Conservation (phyloP, 2,113 vertebrate genomes). For the Engraulis encrasicolus region DNA sequence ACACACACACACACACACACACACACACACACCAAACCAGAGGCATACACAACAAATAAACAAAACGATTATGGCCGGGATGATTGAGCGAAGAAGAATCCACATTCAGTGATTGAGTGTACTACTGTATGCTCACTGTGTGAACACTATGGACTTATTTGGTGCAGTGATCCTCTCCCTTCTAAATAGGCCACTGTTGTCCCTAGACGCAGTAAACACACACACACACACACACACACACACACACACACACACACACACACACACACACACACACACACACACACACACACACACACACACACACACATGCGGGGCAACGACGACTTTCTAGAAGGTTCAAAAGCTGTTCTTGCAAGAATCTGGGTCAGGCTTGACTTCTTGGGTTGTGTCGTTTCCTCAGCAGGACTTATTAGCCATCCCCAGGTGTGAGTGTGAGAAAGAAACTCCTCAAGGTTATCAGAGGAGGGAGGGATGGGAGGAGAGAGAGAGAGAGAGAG, state of each 20-base stretch:
- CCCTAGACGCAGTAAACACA: slow-evolving; percentile 31
- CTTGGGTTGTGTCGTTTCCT: slow-evolving; percentile 22
- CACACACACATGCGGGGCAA: too few species aligned
- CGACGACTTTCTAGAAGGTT: slow-evolving; percentile 23
- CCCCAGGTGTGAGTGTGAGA: slow-evolving; percentile 12
- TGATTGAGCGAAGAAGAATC: neutral
- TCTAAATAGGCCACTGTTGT: slow-evolving; percentile 57
- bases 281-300: slow-evolving; percentile 4
- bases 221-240: slow-evolving; percentile 9
- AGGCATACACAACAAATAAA: neutral
- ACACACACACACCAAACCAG: neutral
- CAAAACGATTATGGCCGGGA: neutral
- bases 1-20: too few species aligned
- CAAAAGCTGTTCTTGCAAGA: slow-evolving; percentile 30
- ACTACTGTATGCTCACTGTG: neutral
- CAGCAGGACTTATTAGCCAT: slow-evolving; percentile 24
- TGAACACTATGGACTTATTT: slow-evolving; percentile 12
- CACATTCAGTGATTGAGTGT: neutral
- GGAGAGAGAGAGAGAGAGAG: neutral
- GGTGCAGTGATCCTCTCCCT: slow-evolving; percentile 33
- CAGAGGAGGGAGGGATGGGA: neutral
- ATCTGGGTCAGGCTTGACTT: slow-evolving; percentile 49
- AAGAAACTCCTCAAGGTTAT: slow-evolving; percentile 41
- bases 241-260: slow-evolving; percentile 22
- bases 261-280: slow-evolving; percentile 25